These are phyloP conservation scores for Oryzias celebensis DNA, from an alignment of 2,113 vertebrate genomes.

Conservation along the genomic window DNA sequence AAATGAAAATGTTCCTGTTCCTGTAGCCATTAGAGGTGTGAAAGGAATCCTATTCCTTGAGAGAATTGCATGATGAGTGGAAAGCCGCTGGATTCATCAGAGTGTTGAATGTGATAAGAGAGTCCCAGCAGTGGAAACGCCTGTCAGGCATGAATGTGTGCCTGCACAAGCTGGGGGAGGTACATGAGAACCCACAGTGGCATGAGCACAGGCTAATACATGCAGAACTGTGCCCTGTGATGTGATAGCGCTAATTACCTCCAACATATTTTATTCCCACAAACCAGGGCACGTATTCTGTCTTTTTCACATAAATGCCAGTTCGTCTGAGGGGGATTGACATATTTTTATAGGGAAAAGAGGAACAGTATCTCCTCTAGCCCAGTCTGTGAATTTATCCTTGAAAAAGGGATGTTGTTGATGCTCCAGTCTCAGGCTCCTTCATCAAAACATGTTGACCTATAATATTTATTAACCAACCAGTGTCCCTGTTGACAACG, in stretches of 20 bases:
- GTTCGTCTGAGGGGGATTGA: slow-evolving; percentile 52
- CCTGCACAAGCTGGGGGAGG: slow-evolving; percentile 5
- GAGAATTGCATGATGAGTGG: slow-evolving; percentile 66
- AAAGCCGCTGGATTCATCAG: slow-evolving; percentile 39
- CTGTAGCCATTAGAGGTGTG: slow-evolving; percentile 74
- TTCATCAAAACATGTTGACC: slow-evolving; percentile 69
- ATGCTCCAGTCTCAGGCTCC: slow-evolving; percentile 40
- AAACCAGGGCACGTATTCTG: slow-evolving; percentile 50
- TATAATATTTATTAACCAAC: slow-evolving; percentile 69
- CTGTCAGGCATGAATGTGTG: slow-evolving; percentile 38
- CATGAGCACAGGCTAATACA: slow-evolving; percentile 13
- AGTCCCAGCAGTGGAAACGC: slow-evolving; percentile 31
- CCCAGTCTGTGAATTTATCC: slow-evolving; percentile 43
- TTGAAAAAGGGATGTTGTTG: slow-evolving; percentile 48
- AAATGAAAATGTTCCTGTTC: slow-evolving; percentile 76
- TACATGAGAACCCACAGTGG: slow-evolving; percentile 9
- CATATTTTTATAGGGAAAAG: slow-evolving; percentile 43
- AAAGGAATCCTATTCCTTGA: slow-evolving; percentile 71
- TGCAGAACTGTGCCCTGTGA: slow-evolving; percentile 31
- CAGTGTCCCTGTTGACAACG: slow-evolving; percentile 47
- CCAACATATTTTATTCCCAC: slow-evolving; percentile 46
- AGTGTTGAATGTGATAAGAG: slow-evolving; percentile 65
- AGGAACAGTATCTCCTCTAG: slow-evolving; percentile 53
- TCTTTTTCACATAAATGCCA: slow-evolving; percentile 62
- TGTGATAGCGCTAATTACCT: slow-evolving; percentile 53